These are phyloP conservation scores for Siniperca undulata DNA, from an alignment of 2,797 vertebrate species.

Conservation along the genomic window DNA sequence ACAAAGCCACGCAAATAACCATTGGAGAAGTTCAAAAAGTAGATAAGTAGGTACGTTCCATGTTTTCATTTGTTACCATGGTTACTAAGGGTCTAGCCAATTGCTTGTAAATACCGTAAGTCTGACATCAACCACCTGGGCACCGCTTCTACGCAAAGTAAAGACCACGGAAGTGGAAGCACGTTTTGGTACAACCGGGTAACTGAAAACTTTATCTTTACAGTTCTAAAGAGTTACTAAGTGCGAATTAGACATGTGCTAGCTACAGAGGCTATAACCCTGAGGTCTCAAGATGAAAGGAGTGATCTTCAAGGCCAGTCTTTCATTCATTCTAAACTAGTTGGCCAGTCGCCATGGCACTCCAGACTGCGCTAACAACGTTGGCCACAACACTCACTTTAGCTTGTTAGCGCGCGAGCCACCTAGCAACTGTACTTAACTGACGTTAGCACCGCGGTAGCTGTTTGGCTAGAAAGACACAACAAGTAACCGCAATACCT, in stretches of 20 bases:
- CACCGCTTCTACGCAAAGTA: not conserved
- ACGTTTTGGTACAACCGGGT: not conserved
- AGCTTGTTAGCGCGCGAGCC: slow-evolving; percentile 70
- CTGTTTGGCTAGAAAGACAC: slow-evolving; percentile 10
- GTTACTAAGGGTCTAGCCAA: not conserved
- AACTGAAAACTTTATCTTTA: slow-evolving; percentile 26
- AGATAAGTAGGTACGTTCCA: not conserved
- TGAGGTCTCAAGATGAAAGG: accelerated
- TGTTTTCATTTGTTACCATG: not conserved
- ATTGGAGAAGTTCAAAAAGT: not conserved
- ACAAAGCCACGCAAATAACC: not conserved
- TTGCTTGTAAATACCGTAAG: not conserved
- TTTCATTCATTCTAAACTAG: slow-evolving; percentile 55
- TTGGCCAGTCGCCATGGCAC: not conserved
- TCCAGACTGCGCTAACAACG: slow-evolving; percentile 34
- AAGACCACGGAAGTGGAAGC: slow-evolving; percentile 42
- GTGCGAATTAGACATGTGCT: accelerated
- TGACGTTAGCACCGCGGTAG: slow-evolving; percentile 30
- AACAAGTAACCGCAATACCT: not conserved
- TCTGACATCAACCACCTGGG: slow-evolving; percentile 1
- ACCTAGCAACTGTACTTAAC: slow-evolving; percentile 55
- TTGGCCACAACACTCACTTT: slow-evolving; percentile 40
- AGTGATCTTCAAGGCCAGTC: not conserved
- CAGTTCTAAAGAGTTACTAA: not conserved
- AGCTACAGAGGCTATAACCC: too few species aligned